A percentile compares a stretch with the other conserved stretches of the same genome.
Conservation (phyloP, 2,888 invertebrate genomes). For the Silvanus unidentatus region DNA sequence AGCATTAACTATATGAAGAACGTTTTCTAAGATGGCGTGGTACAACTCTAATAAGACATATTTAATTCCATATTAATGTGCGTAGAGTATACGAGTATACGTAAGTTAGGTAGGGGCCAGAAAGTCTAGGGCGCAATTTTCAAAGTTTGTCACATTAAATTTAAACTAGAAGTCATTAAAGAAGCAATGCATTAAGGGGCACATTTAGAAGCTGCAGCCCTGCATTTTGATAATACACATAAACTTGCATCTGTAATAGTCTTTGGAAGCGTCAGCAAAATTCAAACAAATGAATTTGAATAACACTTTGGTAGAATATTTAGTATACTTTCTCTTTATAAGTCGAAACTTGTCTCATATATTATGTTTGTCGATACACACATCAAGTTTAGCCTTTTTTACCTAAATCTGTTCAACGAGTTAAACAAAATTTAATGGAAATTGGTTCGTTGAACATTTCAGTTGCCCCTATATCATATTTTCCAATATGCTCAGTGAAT, state of each 20-base stretch:
- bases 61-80: conserved; percentile 26
- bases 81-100: too few relatives aligned
- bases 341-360: too few relatives aligned
- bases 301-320: too few relatives aligned
- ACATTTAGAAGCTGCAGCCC: conserved; percentile 27
- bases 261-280: conserved; percentile 21
- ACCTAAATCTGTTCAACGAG: too few relatives aligned
- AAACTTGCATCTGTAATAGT: conserved; percentile 25
- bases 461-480: too few relatives aligned
- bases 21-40: conserved; percentile 3
- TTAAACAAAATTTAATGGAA: too few relatives aligned
- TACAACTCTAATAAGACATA: conserved; percentile 21
- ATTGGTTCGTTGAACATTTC: too few relatives aligned
- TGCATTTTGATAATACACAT: conserved; percentile 30
- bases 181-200: conserved; percentile 28
- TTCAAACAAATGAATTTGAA: conserved; percentile 25
- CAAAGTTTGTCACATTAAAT: conserved; percentile 31
- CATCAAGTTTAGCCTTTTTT: too few relatives aligned
- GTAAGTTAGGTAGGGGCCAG: conserved; percentile 6
- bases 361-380: too few relatives aligned
- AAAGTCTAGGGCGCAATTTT: conserved; percentile 25
- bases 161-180: conserved; percentile 29
- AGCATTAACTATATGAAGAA: neutral
- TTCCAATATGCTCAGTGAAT: too few relatives aligned
- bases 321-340: too few relatives aligned